Base-by-base conservation (phyloP, 2,113 vertebrate genomes). In the Cervus canadensis region DNA sequence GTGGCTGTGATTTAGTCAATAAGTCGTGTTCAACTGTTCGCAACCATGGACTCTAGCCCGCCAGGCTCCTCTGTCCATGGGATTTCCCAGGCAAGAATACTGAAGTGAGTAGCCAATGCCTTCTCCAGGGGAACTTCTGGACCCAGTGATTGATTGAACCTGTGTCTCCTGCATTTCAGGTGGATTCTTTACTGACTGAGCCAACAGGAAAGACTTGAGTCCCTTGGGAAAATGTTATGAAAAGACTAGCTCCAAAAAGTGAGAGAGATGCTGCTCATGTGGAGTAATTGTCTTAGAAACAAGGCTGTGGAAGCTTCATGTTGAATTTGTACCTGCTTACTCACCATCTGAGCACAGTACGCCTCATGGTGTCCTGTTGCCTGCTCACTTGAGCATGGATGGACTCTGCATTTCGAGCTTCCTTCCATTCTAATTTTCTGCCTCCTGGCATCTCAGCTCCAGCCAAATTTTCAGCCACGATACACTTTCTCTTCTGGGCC, bases 291-390 rank as follows among this genome's bases (percentile, higher is more conserved):
- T 56, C 36, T 4, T 93, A n/a, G n/a, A 48, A 40, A 10, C 12
- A 3, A 3, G 36, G 52, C 36, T 57, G n/a, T 56, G 3, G 43
- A 76, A 43, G 15, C 78, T 43, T n/a, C 28, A 6, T 11, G 59
- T 60, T 23, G 67, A 25, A 11, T 64, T 2, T 6, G 2, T n/a
- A 13, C 36, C 33, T 17, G 33, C 19, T 40, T 17, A 40, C 13
- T 45, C 5, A 14, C 60, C 23, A 9, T 48, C n/a, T 6, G 26
- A 91, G 59, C 21, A 9, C 4, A 30, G 48, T 0, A 16, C 54
- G 64, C n/a, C 5, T 40, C 48, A 15, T 4, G 0, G 1, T 3
- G 0, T 25, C 50, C 48, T 2, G 1, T 11, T 4, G 6, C 26
- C 28, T 52, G 25, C 88, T 28, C 25, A 56, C 15, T 36, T 4